Evolutionary conservation across 2,888 invertebrate genomes (phyloP).

Genomic region (Dichetophora obliterata): DNA sequence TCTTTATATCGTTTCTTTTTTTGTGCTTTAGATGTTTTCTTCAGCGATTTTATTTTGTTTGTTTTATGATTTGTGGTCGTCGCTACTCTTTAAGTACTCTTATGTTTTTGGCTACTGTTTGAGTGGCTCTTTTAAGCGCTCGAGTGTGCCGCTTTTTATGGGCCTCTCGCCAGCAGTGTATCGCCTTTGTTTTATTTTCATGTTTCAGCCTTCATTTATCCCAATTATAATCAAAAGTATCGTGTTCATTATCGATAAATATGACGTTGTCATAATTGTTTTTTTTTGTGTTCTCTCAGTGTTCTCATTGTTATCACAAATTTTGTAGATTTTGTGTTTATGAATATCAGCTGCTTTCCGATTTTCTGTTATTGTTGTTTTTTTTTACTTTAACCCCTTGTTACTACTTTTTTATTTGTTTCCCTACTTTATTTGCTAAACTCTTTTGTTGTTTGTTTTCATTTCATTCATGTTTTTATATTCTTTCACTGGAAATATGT

Average conservation of each 20-base stretch:
- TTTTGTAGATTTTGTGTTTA: constrained; percentile 14
- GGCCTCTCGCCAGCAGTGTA: background rate
- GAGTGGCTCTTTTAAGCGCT: background rate
- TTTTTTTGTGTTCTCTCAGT: background rate
- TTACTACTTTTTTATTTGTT: background rate
- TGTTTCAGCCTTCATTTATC: background rate
- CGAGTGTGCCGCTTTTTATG: background rate
- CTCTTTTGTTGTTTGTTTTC: constrained; percentile 36
- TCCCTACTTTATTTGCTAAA: constrained; percentile 10
- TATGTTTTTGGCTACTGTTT: constrained; percentile 3
- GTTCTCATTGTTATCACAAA: background rate
- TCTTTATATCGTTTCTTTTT: background rate
- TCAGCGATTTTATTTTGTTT: background rate
- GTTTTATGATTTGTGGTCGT: background rate
- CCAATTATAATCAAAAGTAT: background rate
- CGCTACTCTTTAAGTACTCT: no score
- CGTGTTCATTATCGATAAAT: background rate
- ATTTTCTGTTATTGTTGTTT: constrained; percentile 27
- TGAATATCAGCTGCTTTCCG: constrained; percentile 30
- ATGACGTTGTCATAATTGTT: background rate
- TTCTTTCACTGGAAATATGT: constrained; percentile 17
- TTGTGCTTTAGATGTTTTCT: background rate
- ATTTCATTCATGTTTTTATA: constrained; percentile 27
- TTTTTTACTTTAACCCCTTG: constrained; percentile 35
- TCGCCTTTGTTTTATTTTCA: no score